Evolutionary conservation across 2,113 vertebrate species (phyloP), one percentile per base, ranked within the genome.

Genomic region (Eulemur rufifrons): DNA sequence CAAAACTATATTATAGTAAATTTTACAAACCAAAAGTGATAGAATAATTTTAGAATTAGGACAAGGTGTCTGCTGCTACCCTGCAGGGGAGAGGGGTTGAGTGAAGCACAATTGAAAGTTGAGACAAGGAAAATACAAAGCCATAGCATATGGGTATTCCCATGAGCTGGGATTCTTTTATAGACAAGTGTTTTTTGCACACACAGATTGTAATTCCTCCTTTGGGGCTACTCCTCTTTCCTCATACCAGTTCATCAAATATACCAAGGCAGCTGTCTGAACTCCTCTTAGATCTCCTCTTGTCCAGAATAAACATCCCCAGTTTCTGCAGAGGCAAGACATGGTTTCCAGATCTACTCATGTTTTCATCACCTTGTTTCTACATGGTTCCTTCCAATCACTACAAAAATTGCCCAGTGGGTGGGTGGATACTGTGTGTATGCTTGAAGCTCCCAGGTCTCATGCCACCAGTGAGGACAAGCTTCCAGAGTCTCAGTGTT

Each of bases 61-160:
- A 90, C 13, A 82, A 68, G 10, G 47, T 34, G 8, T 90, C 82
- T 27, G 18, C 8, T 78, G 9, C 29, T 83, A n/a, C 17, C 2
- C 27, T 64, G 21, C 23, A 87, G 39, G 54, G 47, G 71, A 20
- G 25, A 74, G 50, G 27, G 4, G 11, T 34, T 89, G 39, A 47
- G 0, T 47, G 66, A 68, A 18, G 3, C 56, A 69, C 15, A 86
- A 42, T 3, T 92, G 61, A 82, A 83, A 95, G 32, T 17, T 32
- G 42, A 95, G 64, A 56, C 32, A 80, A 82, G 86, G 85, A 88
- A 92, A 91, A 68, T 68, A 73, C 71, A 56, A 77, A 89, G 32
- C 2, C 25, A 3, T 42, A n/a, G 47, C 8, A 45, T 47, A 54
- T 21, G 45, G 59, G 66, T 39, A 42, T 1, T 20, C 9, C 71